Percentiles rank a stretch among this genome's conserved stretches.
Conservation (phyloP, 1,140 invertebrate species). For the Pissodes strobi region DNA sequence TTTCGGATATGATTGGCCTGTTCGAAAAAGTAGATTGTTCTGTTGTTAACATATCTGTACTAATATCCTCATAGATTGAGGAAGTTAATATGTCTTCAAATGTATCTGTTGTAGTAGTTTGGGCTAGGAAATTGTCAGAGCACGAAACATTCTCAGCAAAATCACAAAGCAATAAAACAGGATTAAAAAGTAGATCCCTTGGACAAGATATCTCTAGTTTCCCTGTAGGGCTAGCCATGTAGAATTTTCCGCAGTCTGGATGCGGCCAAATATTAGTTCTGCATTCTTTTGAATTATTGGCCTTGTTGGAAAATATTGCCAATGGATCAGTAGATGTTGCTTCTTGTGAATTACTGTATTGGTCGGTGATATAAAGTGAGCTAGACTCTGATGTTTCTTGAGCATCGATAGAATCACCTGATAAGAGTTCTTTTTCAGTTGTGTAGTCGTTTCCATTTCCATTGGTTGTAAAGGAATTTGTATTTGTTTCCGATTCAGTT, state of each 20-base stretch:
- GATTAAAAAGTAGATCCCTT: conserved; percentile 1
- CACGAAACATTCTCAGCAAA: neutral
- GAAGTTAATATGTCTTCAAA: too few species aligned
- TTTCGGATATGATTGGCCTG: too few species aligned
- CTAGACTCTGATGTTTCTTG: too few species aligned
- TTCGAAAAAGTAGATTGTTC: too few species aligned
- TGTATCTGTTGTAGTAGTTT: too few species aligned
- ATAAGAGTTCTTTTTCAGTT: neutral
- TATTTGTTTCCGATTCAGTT: neutral
- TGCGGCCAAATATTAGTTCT: conserved; percentile 1
- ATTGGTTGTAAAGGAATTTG: neutral
- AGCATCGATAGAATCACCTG: too few species aligned
- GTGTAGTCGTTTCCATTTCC: neutral
- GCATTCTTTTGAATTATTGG: neutral
- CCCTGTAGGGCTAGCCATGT: neutral
- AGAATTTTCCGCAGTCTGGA: conserved; percentile 10
- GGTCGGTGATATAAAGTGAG: neutral
- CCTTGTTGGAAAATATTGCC: neutral
- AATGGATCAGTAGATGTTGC: neutral
- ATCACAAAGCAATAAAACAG: neutral
- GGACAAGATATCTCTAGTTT: neutral
- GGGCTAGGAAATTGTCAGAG: too few species aligned
- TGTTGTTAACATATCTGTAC: too few species aligned
- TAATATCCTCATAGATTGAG: too few species aligned
- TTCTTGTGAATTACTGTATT: neutral